Base-by-base conservation (phyloP, 2,888 invertebrate species). In the Cremastinae sp. region DNA sequence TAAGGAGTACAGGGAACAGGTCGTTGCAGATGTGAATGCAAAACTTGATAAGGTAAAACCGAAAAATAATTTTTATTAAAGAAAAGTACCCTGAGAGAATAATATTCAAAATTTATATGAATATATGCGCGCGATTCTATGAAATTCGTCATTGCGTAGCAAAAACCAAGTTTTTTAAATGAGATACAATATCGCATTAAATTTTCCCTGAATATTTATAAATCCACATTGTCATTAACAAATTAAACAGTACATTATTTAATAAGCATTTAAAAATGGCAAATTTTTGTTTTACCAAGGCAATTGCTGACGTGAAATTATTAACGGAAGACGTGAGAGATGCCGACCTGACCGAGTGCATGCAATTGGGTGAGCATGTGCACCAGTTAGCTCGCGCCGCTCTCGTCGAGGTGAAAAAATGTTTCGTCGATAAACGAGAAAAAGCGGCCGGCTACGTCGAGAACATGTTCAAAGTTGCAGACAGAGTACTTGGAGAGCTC, bases 371-470 rank as follows among this genome's bases (percentile, higher is more conserved):
- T 5, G n/a, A 51, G 4, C 22, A 64, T 8, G n/a, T 75, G 9
- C 66, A 53, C 3, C 1, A 5, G 1, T 49, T 55, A n/a, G 61
- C 47, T 9, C 61, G 43, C 2, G 0, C 20, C 1, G 56, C 61
- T 2, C 18, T 75, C 8, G 2, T 41, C 10, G 66, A 82, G 65
- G 18, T 66, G 47, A 80, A 64, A 10, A 1, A 2, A 1, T 84
- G 84, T 56, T 65, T 81, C 0, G 71, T 64, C 12, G 75, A 78
- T n/a, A 82, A 79, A 12, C 77, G 81, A 5, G 75, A 80, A 49
- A 20, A 47, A 4, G 82, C 76, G 1, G 58, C 49, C 0, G 53
- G 66, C 10, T 82, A 82, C 41, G 61, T 82, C 18, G 58, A 81
- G 20, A 70, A 58, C 53, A 82, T 84, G 20, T 59, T 78, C 7